Conservation (phyloP, 2,113 vertebrate genomes). For the Azemiops feae region DNA sequence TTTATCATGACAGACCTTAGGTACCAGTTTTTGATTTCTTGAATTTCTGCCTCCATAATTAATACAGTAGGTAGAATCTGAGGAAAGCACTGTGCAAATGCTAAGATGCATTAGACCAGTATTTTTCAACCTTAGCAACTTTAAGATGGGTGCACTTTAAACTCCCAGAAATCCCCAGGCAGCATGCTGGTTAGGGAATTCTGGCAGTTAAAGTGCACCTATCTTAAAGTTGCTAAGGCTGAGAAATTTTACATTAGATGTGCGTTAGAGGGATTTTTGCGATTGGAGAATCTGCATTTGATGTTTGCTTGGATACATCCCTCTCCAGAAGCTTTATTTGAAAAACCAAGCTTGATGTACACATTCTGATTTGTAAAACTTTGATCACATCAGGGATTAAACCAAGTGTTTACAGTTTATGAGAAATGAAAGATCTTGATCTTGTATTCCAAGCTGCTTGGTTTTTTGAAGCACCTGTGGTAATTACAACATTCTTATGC, state of each 20-base stretch:
- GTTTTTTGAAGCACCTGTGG: neutral
- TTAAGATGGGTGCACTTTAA: neutral
- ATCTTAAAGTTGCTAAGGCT: neutral
- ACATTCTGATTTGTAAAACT: neutral
- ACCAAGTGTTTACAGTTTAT: neutral
- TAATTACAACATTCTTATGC: neutral
- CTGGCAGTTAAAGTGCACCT: neutral
- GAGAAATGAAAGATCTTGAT: neutral
- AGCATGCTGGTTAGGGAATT: neutral
- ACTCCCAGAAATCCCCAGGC: neutral
- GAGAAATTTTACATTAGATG: neutral
- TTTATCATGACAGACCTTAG: neutral
- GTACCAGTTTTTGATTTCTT: neutral
- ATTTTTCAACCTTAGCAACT: neutral
- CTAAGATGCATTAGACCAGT: neutral
- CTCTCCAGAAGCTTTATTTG: neutral
- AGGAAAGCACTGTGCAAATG: neutral
- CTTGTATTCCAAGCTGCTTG: neutral
- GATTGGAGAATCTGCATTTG: neutral
- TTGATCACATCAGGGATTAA: neutral
- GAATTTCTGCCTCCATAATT: neutral
- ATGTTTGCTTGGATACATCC: neutral
- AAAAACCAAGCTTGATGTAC: neutral
- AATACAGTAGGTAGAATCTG: neutral
- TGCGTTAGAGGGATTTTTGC: neutral